phyloP scores from a whole-genome alignment of 2,113 vertebrate species.

The Carettochelys insculpta region DNA sequence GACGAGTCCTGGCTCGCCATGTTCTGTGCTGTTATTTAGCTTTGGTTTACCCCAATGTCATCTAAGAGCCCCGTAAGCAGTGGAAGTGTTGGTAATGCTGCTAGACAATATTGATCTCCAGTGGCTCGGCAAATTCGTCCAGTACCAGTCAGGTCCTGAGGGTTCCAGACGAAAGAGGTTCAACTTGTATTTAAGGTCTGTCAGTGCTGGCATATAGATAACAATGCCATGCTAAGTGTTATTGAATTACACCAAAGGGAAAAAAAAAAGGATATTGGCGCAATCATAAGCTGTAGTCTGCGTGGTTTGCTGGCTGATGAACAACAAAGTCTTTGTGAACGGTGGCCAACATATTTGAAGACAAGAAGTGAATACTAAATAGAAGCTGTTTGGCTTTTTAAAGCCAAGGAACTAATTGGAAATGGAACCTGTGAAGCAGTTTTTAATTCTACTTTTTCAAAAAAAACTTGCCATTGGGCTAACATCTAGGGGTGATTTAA shows the following conservation, averaged over 20 bases:
- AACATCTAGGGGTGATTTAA: neutral
- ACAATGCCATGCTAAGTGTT: neutral
- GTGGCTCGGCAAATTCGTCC: too few species aligned
- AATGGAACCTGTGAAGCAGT: neutral
- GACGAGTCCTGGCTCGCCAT: too few species aligned
- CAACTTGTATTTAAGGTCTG: neutral
- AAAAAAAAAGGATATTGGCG: neutral
- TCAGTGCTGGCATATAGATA: fast-evolving
- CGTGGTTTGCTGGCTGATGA: neutral
- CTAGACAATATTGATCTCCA: too few species aligned
- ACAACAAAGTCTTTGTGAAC: neutral
- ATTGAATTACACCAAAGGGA: neutral
- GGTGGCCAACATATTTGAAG: neutral
- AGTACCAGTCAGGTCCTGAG: too few species aligned
- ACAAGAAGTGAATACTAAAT: neutral
- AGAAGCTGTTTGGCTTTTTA: neutral
- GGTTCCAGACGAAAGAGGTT: too few species aligned
- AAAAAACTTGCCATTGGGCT: neutral
- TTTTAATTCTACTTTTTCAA: neutral
- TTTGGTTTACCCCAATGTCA: too few species aligned
- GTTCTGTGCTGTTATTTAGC: too few species aligned
- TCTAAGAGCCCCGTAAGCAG: too few species aligned
- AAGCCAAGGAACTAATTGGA: slow-evolving; percentile 11
- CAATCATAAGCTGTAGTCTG: neutral
- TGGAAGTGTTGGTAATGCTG: too few species aligned